Percentiles rank a stretch among this genome's conserved stretches.
Conservation (phyloP, 2,888 invertebrate genomes). For the Cerastis rubricosa region DNA sequence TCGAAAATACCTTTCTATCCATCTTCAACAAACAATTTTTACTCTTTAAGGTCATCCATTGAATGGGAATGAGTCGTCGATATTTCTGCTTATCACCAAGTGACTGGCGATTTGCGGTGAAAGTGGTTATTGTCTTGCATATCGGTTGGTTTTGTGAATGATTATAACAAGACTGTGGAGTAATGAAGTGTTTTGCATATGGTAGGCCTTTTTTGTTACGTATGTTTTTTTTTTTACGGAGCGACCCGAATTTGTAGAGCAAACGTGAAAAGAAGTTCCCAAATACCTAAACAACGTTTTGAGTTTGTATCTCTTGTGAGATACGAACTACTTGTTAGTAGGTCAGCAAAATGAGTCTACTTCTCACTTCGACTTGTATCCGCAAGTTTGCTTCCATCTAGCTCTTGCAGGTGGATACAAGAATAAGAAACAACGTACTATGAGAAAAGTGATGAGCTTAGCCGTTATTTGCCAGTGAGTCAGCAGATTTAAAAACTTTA, state of each 20-base stretch:
- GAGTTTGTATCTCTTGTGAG: too few species aligned
- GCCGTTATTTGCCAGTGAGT: not conserved
- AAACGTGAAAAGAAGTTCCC: not conserved
- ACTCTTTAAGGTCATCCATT: conserved; percentile 58
- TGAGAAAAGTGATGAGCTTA: not conserved
- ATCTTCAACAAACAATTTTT: conserved; percentile 25
- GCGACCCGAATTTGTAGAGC: not conserved
- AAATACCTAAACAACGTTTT: not conserved
- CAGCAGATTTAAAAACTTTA: not conserved
- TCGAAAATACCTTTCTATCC: conserved; percentile 47
- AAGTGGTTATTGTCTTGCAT: conserved; percentile 61
- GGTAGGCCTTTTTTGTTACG: conserved; percentile 10
- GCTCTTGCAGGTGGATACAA: not conserved
- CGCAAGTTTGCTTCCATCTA: not conserved
- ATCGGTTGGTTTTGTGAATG: conserved; percentile 45
- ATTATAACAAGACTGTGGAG: conserved; percentile 9
- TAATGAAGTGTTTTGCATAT: conserved; percentile 31
- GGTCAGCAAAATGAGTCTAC: not conserved
- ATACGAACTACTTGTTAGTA: too few species aligned
- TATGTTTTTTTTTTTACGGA: not conserved
- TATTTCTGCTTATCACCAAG: conserved; percentile 43
- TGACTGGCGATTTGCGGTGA: conserved; percentile 56
- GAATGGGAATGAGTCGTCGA: conserved; percentile 60
- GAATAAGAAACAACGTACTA: not conserved
- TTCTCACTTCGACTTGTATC: not conserved